A percentile compares a stretch with the other conserved stretches of the same genome.
phyloP scores from a whole-genome alignment of 2,888 invertebrate genomes.

The Sicus ferrugineus region DNA sequence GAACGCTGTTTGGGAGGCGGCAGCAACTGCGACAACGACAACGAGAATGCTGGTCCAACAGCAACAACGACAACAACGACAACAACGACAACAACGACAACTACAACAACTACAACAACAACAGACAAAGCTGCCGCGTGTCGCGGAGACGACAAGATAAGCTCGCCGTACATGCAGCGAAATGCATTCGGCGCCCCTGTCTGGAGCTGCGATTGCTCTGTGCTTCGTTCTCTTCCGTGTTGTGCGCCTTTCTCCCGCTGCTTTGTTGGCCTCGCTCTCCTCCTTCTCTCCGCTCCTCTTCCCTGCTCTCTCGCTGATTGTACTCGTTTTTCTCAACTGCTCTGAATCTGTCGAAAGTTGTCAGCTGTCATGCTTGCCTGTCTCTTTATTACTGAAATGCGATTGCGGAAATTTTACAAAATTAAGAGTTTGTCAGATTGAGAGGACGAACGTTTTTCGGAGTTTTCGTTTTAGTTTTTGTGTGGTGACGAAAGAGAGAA shows the following conservation, averaged over 20 bases:
- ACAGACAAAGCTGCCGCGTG: neutral
- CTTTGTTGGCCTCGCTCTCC: neutral
- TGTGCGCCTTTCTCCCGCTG: neutral
- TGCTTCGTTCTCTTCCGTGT: neutral
- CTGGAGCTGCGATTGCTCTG: neutral
- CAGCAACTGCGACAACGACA: neutral
- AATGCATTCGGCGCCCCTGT: conserved; percentile 10
- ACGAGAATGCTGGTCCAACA: neutral
- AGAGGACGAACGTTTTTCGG: neutral
- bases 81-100: neutral
- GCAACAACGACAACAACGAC: neutral
- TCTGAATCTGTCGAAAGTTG: conserved; percentile 16
- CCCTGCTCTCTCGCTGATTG: neutral
- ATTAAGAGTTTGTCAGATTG: neutral
- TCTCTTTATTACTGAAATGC: conserved; percentile 1
- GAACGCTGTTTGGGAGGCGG: neutral
- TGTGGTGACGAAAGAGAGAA: no score
- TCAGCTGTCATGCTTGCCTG: conserved; percentile 19
- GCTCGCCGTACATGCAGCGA: conserved; percentile 1
- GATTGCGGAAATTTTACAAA: neutral
- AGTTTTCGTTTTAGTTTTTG: no score
- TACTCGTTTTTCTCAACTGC: neutral
- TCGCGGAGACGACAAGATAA: conserved; percentile 11
- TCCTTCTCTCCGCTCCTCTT: neutral
- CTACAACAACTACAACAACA: neutral